phyloP scores from a whole-genome alignment of 2,797 vertebrate species.

The Parauchenoglanis ngamensis region DNA sequence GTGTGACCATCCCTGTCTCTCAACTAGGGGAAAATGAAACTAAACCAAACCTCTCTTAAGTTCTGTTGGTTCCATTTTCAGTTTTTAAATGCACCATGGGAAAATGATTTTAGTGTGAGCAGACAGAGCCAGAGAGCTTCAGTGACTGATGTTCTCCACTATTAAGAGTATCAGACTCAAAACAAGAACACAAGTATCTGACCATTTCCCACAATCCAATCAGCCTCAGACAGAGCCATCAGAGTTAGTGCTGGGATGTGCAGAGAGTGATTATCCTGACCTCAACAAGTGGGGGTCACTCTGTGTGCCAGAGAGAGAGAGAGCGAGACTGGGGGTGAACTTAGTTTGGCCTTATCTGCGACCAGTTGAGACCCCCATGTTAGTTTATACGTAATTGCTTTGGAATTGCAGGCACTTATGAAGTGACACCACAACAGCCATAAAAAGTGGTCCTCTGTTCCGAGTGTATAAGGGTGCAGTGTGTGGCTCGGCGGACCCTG shows the following conservation, averaged over 20 bases:
- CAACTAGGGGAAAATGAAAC: not conserved
- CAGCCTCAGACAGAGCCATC: constrained; percentile 39
- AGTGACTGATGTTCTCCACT: constrained; percentile 23
- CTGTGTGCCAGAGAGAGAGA: constrained; percentile 47
- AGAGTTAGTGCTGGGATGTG: constrained; percentile 36
- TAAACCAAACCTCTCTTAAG: not conserved
- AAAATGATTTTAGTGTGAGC: not conserved
- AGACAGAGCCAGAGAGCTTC: not conserved
- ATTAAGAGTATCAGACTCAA: constrained; percentile 16
- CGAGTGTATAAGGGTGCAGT: constrained; percentile 46
- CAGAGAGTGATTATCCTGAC: constrained; percentile 54
- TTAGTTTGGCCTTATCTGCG: constrained; percentile 58
- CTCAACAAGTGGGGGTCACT: constrained; percentile 44
- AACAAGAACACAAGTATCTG: constrained; percentile 25
- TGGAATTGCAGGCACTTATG: constrained; percentile 67
- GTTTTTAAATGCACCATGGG: not conserved
- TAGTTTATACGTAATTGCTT: constrained; percentile 67
- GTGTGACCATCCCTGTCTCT: not conserved
- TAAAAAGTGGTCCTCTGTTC: constrained; percentile 42
- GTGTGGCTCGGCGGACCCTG: constrained; percentile 54
- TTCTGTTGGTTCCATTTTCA: not conserved
- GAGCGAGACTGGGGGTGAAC: constrained; percentile 57
- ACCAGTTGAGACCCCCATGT: constrained; percentile 52
- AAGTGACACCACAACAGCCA: constrained; percentile 58
- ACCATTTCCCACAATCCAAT: constrained; percentile 43